phyloP scores from a whole-genome alignment of 2,113 vertebrate genomes.

The Anthoscopus minutus region DNA sequence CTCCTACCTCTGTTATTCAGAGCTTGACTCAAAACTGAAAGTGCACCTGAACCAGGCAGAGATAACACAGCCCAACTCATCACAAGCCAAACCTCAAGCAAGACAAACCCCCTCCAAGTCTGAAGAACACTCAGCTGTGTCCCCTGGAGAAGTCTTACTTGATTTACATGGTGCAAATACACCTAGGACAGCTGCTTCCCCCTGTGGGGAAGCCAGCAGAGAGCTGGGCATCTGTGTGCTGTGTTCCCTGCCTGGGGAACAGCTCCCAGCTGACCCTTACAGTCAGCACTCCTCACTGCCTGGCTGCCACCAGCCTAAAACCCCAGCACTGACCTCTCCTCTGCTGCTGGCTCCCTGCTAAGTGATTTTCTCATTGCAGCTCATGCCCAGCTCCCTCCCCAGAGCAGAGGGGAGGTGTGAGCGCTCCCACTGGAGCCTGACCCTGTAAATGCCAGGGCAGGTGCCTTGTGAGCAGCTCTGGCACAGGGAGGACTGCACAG shows the following conservation, averaged over 20 bases:
- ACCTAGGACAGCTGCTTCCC: not conserved
- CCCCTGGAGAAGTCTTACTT: not conserved
- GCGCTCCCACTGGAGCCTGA: not conserved
- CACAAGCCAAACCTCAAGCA: not conserved
- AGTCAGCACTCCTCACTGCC: not conserved
- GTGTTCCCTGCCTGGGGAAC: not conserved
- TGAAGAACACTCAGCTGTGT: not conserved
- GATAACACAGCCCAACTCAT: not conserved
- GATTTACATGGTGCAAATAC: not conserved
- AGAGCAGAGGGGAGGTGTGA: not conserved
- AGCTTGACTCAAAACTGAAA: not conserved
- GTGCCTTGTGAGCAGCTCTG: not conserved
- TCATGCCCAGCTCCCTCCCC: not conserved
- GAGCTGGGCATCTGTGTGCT: no score
- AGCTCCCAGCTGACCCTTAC: not conserved
- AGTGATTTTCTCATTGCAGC: not conserved
- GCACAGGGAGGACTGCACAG: not conserved
- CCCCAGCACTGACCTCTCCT: not conserved
- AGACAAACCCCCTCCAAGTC: not conserved
- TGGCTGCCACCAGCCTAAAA: not conserved
- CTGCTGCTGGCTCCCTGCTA: not conserved
- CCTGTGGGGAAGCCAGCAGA: not conserved
- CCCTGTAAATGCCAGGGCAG: conserved; percentile 22
- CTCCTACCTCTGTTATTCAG: not conserved
- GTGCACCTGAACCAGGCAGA: not conserved